Conservation (phyloP, 2,888 invertebrate species). For the Drosophila subsilvestris region DNA sequence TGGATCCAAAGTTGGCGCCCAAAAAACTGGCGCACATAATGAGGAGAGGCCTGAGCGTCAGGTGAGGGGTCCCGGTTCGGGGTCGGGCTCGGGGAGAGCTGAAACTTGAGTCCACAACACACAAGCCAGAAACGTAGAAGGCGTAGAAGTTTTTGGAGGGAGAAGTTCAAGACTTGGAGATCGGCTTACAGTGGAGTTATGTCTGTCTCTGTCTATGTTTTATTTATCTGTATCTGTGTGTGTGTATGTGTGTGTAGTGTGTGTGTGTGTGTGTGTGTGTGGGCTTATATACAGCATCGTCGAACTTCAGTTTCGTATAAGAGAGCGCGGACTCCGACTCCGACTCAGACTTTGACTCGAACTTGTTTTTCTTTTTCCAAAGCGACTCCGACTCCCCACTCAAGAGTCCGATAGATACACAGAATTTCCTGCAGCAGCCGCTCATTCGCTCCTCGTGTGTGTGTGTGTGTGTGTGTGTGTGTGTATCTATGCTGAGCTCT, state of each 20-base stretch:
- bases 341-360: conserved; percentile 1
- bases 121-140: conserved; percentile 37
- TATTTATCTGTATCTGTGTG: conserved; percentile 1
- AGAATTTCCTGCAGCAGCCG: conserved; percentile 63
- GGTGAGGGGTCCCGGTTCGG: no score
- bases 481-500: conserved; percentile 12
- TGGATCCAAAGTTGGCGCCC: conserved; percentile 57
- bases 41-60: conserved; percentile 57
- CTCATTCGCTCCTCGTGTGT: conserved; percentile 9
- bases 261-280: not conserved
- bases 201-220: conserved; percentile 3
- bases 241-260: not conserved
- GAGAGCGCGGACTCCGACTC: conserved; percentile 14
- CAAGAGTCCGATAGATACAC: conserved; percentile 56
- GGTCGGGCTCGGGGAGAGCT: conserved; percentile 25
- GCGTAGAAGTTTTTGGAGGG: conserved; percentile 22
- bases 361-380: conserved; percentile 43
- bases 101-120: conserved; percentile 45
- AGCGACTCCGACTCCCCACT: not conserved
- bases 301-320: conserved; percentile 35
- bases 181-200: conserved; percentile 29
- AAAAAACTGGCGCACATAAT: conserved; percentile 65
- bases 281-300: conserved; percentile 25
- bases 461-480: conserved; percentile 22
- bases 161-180: conserved; percentile 17